Evolutionary conservation across 2,797 vertebrate species (phyloP).

Genomic region (Emydoidea blandingii): DNA sequence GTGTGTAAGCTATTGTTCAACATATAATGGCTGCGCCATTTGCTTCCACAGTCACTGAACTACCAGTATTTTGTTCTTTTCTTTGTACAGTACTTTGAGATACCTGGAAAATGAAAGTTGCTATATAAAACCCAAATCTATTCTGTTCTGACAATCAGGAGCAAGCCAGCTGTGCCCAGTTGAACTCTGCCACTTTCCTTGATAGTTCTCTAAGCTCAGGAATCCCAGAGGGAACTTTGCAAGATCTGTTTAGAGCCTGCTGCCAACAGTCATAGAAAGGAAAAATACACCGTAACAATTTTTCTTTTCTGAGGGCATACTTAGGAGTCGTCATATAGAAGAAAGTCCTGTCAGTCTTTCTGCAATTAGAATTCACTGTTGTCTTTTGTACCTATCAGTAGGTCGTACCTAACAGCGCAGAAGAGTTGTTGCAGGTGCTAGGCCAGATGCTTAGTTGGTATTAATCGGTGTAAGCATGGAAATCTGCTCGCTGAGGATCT

Average conservation of each 20-base stretch:
- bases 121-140: background rate
- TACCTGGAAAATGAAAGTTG: background rate
- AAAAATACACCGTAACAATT: background rate
- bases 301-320: background rate
- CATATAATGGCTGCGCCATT: background rate
- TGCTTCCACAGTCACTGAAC: background rate
- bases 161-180: background rate
- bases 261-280: background rate
- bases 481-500: background rate
- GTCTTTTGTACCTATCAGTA: background rate
- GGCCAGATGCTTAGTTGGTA: background rate
- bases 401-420: background rate
- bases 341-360: conserved; percentile 1
- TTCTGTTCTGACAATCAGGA: background rate
- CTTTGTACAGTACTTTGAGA: conserved; percentile 12
- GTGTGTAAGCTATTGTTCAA: background rate
- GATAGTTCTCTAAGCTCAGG: fast-evolving
- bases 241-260: fast-evolving
- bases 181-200: background rate
- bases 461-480: background rate
- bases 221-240: background rate
- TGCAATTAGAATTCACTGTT: background rate
- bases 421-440: background rate
- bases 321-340: background rate
- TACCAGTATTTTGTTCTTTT: background rate